A percentile compares a stretch with the other conserved stretches of the same genome.
These are phyloP conservation scores for Cremastobaeus sp. DNA, from an alignment of 2,888 invertebrate species.

Conservation along the genomic window DNA sequence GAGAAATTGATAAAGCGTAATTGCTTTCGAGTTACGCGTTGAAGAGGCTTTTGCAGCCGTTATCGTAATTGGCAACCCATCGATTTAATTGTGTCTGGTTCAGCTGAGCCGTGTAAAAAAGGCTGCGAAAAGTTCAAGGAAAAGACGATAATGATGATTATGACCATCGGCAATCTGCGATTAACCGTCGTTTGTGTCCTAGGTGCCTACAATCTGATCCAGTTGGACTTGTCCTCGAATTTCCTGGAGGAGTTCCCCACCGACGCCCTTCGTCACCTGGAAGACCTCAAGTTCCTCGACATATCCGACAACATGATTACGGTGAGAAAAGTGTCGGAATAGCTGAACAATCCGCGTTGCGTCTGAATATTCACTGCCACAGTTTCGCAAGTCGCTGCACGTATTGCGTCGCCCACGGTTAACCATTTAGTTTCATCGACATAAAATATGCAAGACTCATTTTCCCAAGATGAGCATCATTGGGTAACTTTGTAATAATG, in stretches of 20 bases:
- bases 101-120: no score
- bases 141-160: no score
- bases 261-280: constrained; percentile 85
- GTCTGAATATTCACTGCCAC: no score
- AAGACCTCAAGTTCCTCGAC: constrained; percentile 85
- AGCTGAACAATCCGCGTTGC: no score
- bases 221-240: constrained; percentile 91
- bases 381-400: constrained; percentile 20
- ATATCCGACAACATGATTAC: constrained; percentile 91
- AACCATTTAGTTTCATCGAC: constrained; percentile 2
- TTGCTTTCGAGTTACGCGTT: no score
- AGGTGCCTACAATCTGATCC: constrained; percentile 83
- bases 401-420: constrained; percentile 15
- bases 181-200: constrained; percentile 40
- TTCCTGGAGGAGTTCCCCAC: constrained; percentile 90
- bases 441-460: constrained; percentile 17
- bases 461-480: constrained; percentile 15
- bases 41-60: no score
- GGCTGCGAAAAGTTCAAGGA: no score
- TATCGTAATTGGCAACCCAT: no score
- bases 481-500: constrained; percentile 17
- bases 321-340: constrained; percentile 79
- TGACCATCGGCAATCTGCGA: no score
- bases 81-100: no score
- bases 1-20: no score